Base-by-base conservation (phyloP, 2,797 vertebrate species). In the Galaxias olidus region DNA sequence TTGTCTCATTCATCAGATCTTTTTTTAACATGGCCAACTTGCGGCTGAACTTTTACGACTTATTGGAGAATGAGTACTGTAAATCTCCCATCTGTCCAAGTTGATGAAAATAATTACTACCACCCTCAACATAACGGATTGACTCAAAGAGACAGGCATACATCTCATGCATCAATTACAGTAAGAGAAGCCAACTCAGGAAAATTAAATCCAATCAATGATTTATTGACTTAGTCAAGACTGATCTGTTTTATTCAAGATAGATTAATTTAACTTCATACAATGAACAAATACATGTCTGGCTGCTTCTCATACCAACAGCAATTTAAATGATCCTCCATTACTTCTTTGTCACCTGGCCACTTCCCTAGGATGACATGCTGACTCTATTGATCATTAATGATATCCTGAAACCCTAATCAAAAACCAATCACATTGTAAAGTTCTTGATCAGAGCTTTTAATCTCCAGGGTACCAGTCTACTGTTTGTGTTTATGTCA, bases 201-300 rank as follows among this genome's bases (percentile, higher is more conserved):
- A 71, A 80, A 80, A 85, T 76, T 51, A 74, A 42, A 43, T 83
- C 69, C 84, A 68, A 86, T 83, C 80, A 74, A 85, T 85, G 80
- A 83, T 86, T 84, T 82, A 89, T 83, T 74, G 70, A 87, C 75
- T 74, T 42, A 69, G 74, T 83, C 73, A 68, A 68, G 81, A 65
- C 52, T 49, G 61, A 84, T 87, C 76, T 78, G 79, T 75, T 66
- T 68, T 61, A 73, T 76, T 30, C 30, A 2, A 6, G 30, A 30
- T 30, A 30, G 30, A 30, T 30, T 30, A 3, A 30, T 30, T 30
- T 30, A 30, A 30, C 6, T 30, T 30, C 6, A 6, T 30, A 30
- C 30, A 30, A 6, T 30, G 6, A 6, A 30, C 3, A 30, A 30
- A 30, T 30, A 30, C 30, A 30, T 30, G 30, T 30, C 30, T 30